phyloP scores from a whole-genome alignment of 2,888 invertebrate genomes.

The Entomobrya multifasciata region DNA sequence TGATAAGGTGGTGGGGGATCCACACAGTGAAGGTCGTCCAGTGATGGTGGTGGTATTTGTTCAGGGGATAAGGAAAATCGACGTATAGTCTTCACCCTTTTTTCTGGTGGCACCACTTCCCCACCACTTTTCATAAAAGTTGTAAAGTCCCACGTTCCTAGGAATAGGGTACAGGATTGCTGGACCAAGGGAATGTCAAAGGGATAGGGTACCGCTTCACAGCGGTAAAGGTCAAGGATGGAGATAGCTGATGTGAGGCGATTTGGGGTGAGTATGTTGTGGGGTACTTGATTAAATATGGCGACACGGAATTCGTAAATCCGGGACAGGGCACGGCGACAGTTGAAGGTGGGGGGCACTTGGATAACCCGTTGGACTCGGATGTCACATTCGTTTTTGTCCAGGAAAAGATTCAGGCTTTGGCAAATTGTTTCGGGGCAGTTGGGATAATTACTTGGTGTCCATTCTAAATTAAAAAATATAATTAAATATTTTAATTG shows the following conservation, averaged over 20 bases:
- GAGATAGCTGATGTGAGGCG: too few species aligned
- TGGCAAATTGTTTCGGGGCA: slow-evolving; percentile 74
- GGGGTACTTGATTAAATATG: slow-evolving; percentile 45
- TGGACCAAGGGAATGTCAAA: slow-evolving; percentile 68
- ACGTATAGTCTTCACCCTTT: slow-evolving; percentile 65
- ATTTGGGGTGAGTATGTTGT: too few species aligned
- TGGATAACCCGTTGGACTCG: slow-evolving; percentile 74
- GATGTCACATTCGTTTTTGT: slow-evolving; percentile 74
- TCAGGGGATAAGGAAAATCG: slow-evolving; percentile 65
- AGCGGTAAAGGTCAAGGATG: slow-evolving; percentile 63
- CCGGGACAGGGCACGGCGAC: slow-evolving; percentile 64
- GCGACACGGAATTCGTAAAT: slow-evolving; percentile 76
- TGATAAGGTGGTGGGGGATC: slow-evolving; percentile 38
- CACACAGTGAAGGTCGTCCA: background rate
- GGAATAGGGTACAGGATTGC: slow-evolving; percentile 70
- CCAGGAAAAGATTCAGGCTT: slow-evolving; percentile 73
- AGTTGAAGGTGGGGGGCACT: slow-evolving; percentile 71
- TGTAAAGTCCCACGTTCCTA: slow-evolving; percentile 74
- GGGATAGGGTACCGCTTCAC: slow-evolving; percentile 69
- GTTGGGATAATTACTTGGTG: background rate
- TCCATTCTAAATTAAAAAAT: slow-evolving; percentile 2
- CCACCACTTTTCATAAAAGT: slow-evolving; percentile 69
- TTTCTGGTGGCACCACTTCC: background rate
- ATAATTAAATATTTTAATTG: too few species aligned
- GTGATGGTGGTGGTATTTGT: background rate